Conservation (phyloP, 2,888 invertebrate genomes). For the Caradrina clavipalpis region DNA sequence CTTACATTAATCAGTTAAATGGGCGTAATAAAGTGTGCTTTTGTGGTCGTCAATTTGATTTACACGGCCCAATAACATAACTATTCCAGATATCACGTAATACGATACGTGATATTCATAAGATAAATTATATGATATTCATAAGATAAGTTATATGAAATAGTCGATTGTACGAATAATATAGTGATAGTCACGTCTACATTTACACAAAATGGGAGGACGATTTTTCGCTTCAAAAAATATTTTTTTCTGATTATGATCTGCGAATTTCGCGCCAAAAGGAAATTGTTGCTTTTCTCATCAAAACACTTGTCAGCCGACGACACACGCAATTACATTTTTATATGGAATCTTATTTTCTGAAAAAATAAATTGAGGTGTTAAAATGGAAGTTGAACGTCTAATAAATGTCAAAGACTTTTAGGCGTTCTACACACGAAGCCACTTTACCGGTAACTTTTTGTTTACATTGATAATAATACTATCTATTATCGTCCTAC, state of each 20-base stretch:
- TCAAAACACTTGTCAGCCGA: constrained; percentile 80
- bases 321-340: constrained; percentile 82
- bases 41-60: constrained; percentile 46
- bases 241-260: constrained; percentile 19
- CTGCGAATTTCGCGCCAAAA: constrained; percentile 38
- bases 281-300: constrained; percentile 65
- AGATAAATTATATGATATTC: constrained; percentile 21
- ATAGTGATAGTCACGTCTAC: constrained; percentile 36
- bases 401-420: constrained; percentile 17
- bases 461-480: too few relatives aligned
- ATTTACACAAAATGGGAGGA: constrained; percentile 17
- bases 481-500: too few relatives aligned
- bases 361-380: constrained; percentile 73
- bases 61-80: constrained; percentile 44
- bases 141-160: constrained; percentile 30
- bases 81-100: constrained; percentile 46
- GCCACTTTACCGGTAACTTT: background rate
- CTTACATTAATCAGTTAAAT: constrained; percentile 46
- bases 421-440: background rate
- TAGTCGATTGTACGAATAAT: constrained; percentile 41
- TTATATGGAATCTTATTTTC: constrained; percentile 77
- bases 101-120: constrained; percentile 34
- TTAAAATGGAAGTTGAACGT: constrained; percentile 69
- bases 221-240: constrained; percentile 13
- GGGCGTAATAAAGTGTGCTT: constrained; percentile 46